phyloP scores from a whole-genome alignment of 2,888 invertebrate species.

The Euclidia mi region DNA sequence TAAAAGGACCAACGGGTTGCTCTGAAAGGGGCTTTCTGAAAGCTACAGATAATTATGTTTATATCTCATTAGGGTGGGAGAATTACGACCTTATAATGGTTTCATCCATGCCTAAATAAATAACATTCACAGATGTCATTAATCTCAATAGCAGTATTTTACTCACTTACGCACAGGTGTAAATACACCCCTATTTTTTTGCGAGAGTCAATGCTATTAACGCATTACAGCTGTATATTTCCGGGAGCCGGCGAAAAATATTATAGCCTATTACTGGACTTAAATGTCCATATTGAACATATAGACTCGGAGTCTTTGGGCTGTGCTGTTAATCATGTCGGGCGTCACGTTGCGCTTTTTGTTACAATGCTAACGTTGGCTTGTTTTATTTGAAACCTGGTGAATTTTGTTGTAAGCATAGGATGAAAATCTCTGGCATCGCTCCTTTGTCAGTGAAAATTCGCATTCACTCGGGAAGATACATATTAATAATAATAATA shows the following conservation, averaged over 20 bases:
- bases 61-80: constrained; percentile 47
- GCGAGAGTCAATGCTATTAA: too few relatives aligned
- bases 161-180: too few relatives aligned
- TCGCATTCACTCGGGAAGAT: constrained; percentile 49
- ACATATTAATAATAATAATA: too few relatives aligned
- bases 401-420: constrained; percentile 43
- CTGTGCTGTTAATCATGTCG: constrained; percentile 5
- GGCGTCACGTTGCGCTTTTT: constrained; percentile 17
- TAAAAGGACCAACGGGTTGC: constrained; percentile 29
- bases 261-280: too few relatives aligned
- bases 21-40: constrained; percentile 31
- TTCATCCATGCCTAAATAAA: constrained; percentile 42
- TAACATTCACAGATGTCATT: constrained; percentile 19
- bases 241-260: too few relatives aligned
- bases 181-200: too few relatives aligned
- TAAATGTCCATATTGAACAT: background rate
- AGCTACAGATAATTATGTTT: constrained; percentile 46
- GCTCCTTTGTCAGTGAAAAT: constrained; percentile 40
- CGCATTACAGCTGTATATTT: too few relatives aligned
- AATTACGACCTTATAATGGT: constrained; percentile 31
- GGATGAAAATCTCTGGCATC: constrained; percentile 40
- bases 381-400: constrained; percentile 17
- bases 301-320: background rate
- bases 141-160: background rate
- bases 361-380: constrained; percentile 29